Base-by-base conservation (phyloP, 2,113 vertebrate genomes). In the Scomber colias region DNA sequence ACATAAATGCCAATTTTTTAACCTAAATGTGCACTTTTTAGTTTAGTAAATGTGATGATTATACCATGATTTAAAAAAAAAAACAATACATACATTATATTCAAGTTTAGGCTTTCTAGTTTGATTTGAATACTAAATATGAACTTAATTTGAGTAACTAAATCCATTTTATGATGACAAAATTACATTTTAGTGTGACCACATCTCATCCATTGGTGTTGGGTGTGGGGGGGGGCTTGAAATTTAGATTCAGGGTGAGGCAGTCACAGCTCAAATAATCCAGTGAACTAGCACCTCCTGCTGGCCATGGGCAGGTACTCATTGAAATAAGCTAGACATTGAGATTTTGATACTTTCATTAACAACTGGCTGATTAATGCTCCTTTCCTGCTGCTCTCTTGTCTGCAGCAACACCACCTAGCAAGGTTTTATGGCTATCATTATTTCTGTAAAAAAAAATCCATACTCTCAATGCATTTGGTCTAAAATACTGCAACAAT, bases 251-350 rank as follows among this genome's bases (percentile, higher is more conserved):
- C 14, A 45, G 19, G 11, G 45, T 67, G 55, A 83, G 12, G 48
- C 17, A 30, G 27, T 24, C 14, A 17, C 3, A 30, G 17, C 44
- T 0, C 14, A 16, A 11, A 51, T 44, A 64, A 27, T 40, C 31
- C 31, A 82, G 79, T 82, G 13, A 79, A 50, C 31, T 72, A 61
- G 62, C 27, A 55, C 90, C 89, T 87, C 80, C 93, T 87, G 72
- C 65, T 93, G 93, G 77, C 0, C 11, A 56, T 0, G 0, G 0
- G 1, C 24, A 49, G 48, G 15, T 62, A 30, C n/a, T 76, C 2
- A 11, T 27, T 12, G 9, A 76, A 19, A 61, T 46, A 2, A 40
- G 31, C n/a, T 50, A 5, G 12, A 21, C 46, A 63, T 15, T 68
- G 8, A 45, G 44, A 50, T 57, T 44, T 56, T 57, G 35, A 72